A percentile compares a stretch with the other conserved stretches of the same genome.
Conservation (phyloP, 2,797 vertebrate genomes). For the Tadarida brasiliensis region DNA sequence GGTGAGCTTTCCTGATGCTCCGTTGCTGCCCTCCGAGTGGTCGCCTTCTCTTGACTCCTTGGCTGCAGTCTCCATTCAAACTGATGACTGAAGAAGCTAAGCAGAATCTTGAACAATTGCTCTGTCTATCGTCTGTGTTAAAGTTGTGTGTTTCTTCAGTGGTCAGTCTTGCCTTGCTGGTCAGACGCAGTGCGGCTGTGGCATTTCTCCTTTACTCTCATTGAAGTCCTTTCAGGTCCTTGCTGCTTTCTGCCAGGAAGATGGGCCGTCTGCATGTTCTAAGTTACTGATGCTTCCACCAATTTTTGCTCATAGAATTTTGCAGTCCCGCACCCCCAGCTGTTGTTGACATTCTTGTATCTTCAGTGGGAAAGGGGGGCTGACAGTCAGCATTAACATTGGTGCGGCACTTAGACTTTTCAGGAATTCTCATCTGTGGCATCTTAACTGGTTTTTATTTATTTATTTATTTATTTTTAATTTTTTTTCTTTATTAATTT, state of each 20-base stretch:
- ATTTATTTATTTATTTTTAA: no score
- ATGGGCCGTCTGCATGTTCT: neutral
- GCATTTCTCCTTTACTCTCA: neutral
- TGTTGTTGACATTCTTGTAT: neutral
- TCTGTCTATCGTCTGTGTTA: neutral
- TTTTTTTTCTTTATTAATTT: no score
- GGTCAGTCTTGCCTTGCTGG: neutral
- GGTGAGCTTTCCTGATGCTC: neutral
- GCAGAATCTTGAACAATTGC: neutral
- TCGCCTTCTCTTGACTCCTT: neutral
- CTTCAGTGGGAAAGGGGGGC: fast-evolving
- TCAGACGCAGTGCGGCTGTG: neutral
- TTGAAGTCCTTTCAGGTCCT: neutral
- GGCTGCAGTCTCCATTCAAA: neutral
- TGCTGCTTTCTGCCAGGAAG: neutral
- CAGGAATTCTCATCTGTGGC: neutral
- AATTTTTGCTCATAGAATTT: neutral
- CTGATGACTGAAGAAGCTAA: neutral
- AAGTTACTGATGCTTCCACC: neutral
- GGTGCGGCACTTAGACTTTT: neutral
- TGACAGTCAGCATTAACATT: neutral
- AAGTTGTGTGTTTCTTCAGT: neutral
- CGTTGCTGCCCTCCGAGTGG: neutral
- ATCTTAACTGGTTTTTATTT: neutral
- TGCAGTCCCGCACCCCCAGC: neutral